Evolutionary conservation across 2,797 vertebrate genomes (phyloP).

Genomic region (Sciurus carolinensis): DNA sequence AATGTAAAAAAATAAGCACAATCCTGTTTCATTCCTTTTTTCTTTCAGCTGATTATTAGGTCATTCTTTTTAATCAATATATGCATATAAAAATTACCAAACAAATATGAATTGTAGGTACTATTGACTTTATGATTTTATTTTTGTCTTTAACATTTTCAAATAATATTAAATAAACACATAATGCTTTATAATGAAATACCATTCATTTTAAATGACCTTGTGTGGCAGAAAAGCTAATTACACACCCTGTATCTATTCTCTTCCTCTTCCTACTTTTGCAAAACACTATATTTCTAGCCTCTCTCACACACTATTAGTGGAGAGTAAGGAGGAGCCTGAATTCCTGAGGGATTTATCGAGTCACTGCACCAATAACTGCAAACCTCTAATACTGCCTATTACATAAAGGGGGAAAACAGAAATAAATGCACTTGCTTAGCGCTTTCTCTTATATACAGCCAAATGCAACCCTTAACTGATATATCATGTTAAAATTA

Average conservation of each 20-base stretch:
- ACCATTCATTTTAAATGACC: not conserved
- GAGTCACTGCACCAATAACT: not conserved
- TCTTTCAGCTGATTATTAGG: not conserved
- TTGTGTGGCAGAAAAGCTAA: not conserved
- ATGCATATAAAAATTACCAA: not conserved
- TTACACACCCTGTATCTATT: not conserved
- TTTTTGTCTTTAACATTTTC: slow-evolving; percentile 40
- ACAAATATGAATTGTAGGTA: not conserved
- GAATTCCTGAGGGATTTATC: not conserved
- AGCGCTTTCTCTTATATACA: not conserved
- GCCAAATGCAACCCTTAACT: not conserved
- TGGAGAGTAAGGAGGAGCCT: not conserved
- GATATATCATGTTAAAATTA: not conserved
- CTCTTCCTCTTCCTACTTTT: not conserved
- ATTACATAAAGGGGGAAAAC: not conserved
- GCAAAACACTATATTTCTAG: not conserved
- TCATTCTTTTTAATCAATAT: not conserved
- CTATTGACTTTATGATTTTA: not conserved
- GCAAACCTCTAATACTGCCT: not conserved
- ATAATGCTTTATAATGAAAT: slow-evolving; percentile 36
- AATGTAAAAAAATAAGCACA: not conserved
- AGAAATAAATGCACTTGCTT: not conserved
- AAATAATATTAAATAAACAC: slow-evolving; percentile 22
- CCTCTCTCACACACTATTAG: not conserved
- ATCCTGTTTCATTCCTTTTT: not conserved